Conservation (phyloP, 2,888 invertebrate species). For the Cryptocephalus primarius region DNA sequence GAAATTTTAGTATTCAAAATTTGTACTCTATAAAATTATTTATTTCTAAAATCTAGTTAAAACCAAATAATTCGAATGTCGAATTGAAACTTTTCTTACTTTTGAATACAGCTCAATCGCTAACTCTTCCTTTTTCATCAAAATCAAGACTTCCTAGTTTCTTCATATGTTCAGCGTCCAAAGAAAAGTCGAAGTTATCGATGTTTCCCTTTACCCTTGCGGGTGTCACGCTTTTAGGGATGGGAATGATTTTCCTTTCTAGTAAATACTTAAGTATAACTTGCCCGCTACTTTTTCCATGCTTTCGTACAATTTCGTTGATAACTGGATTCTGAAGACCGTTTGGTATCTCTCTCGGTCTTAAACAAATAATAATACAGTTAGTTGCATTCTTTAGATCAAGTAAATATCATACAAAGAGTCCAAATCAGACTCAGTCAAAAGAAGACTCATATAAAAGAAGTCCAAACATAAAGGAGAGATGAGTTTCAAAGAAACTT, state of each 20-base stretch:
- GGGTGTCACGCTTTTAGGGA: slow-evolving; percentile 1
- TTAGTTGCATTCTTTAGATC: no score
- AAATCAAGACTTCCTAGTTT: slow-evolving; percentile 28
- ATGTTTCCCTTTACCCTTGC: not conserved
- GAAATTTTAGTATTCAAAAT: no score
- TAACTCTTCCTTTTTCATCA: slow-evolving; percentile 1
- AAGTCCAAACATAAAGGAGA: no score
- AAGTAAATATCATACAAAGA: no score
- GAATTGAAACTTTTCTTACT: no score
- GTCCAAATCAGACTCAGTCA: no score
- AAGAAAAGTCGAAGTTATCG: not conserved
- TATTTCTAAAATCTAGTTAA: no score
- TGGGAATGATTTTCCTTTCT: not conserved
- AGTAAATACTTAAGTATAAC: slow-evolving; percentile 1
- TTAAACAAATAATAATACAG: no score
- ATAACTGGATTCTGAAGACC: not conserved
- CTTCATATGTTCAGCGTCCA: slow-evolving; percentile 1
- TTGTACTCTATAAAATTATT: no score
- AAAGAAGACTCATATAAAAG: no score
- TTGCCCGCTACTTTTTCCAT: not conserved
- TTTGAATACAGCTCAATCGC: not conserved
- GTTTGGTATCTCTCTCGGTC: not conserved
- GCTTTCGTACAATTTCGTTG: not conserved
- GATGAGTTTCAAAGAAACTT: no score
- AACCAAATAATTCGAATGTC: no score